Conservation (phyloP, 2,797 vertebrate species). For the Cynodonichthys magdalenae region DNA sequence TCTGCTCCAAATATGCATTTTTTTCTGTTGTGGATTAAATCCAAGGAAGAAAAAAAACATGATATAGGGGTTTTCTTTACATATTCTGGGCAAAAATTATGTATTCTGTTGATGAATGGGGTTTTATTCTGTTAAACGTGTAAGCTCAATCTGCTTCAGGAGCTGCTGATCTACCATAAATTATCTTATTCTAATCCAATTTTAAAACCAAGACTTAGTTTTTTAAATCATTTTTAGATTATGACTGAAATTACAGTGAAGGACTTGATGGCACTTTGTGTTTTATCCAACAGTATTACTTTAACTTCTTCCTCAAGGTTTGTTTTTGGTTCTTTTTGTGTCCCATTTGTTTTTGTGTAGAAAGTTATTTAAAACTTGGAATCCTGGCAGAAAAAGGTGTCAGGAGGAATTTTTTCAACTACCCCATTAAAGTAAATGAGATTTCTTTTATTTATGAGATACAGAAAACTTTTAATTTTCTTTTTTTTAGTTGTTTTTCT, state of each 20-base stretch:
- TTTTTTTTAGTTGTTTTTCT: not conserved
- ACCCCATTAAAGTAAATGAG: not conserved
- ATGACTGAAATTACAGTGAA: no score
- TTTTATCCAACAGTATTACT: not conserved
- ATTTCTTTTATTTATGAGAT: not conserved
- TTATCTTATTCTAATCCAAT: no score
- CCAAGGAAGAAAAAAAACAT: slow-evolving; percentile 12
- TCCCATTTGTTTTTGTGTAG: not conserved
- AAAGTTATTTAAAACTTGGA: not conserved
- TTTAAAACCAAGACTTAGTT: no score
- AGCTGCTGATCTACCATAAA: not conserved
- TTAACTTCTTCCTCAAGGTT: not conserved
- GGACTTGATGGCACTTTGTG: no score
- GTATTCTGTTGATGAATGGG: not conserved
- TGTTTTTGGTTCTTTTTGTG: no score
- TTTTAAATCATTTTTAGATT: no score
- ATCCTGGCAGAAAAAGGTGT: not conserved
- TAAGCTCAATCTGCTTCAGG: not conserved
- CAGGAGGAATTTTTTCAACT: not conserved
- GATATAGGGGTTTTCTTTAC: slow-evolving; percentile 3
- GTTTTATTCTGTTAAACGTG: not conserved
- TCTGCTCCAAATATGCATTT: slow-evolving; percentile 19
- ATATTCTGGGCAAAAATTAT: not conserved
- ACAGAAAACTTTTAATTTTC: not conserved
- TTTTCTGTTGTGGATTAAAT: slow-evolving; percentile 14